Base-by-base conservation (phyloP, 2,113 vertebrate species). In the Monopterus albus region DNA sequence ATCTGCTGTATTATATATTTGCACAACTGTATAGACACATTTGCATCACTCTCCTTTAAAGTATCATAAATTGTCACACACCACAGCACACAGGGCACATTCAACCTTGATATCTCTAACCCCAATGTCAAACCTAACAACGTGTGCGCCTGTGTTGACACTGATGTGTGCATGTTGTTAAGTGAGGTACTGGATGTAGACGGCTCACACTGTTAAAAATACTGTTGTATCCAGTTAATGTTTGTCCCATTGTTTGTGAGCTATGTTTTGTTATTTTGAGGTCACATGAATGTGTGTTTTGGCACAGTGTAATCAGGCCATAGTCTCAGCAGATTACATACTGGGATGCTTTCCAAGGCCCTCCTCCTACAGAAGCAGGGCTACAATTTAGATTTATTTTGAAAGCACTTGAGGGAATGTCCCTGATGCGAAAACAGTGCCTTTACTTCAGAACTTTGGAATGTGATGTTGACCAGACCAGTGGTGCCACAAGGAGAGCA, bases 401-500 rank as follows among this genome's bases (percentile, higher is more conserved):
- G n/a, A 46, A 77, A 83, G 67, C 67, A 45, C 68, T 38, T 59
- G 52, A 64, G 67, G 71, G 75, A 88, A 87, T 78, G 75, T 85
- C 47, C 50, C 68, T 26, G 20, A 68, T 66, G 82, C 89, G 82
- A 86, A 89, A 83, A 89, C 75, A 86, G 53, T 79, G 61, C 78
- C 56, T 74, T 83, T 60, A 66, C 72, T 70, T 75, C 63, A 86
- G 57, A 75, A 50, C 60, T 78, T 57, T 72, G 81, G 82, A 90
- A 85, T 75, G 73, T 40, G 82, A 87, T 58, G 76, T 47, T 87
- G 55, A 72, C 50, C 62, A 82, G 76, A 67, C 17, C 47, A 20
- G 14, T 7, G 39, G 38, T 39, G 39, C 45, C 38, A 18, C 21
- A 7, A 50, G 23, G n/a, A 64, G 46, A 82, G 33, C 12, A 10